These are phyloP conservation scores for Sorex fumeus DNA, from an alignment of 2,113 vertebrate species.

Conservation along the genomic window DNA sequence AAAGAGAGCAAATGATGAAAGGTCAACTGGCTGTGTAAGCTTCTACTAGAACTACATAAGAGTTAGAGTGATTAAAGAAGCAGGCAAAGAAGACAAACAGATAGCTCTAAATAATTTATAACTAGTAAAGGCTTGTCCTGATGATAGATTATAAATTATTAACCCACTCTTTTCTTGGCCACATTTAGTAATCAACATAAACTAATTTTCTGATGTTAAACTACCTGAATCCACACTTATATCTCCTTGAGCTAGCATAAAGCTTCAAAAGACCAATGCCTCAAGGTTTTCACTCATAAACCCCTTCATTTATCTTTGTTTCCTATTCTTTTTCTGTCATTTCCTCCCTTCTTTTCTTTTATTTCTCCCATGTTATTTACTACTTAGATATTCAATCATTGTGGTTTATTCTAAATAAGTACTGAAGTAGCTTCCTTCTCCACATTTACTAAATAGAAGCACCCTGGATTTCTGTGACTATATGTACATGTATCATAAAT, in stretches of 20 bases:
- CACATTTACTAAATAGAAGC: neutral
- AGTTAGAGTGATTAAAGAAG: constrained; percentile 56
- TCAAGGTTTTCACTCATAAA: neutral
- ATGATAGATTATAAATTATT: constrained; percentile 63
- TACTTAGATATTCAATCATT: neutral
- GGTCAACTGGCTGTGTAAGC: neutral
- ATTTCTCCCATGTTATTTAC: neutral
- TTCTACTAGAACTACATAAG: constrained; percentile 31
- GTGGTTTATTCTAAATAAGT: neutral
- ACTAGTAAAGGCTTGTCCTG: constrained; percentile 12
- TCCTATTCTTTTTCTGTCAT: too few relatives aligned
- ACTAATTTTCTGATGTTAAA: constrained; percentile 15
- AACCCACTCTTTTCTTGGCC: constrained; percentile 16
- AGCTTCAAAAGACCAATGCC: neutral
- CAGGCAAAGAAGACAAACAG: constrained; percentile 21
- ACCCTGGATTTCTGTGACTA: neutral
- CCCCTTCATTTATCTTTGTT: too few relatives aligned
- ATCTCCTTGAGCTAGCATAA: neutral
- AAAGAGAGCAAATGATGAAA: constrained; percentile 36
- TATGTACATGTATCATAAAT: neutral
- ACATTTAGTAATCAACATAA: constrained; percentile 1
- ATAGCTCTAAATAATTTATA: constrained; percentile 62
- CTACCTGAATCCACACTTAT: neutral
- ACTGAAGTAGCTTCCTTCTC: neutral
- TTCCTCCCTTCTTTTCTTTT: neutral